phyloP scores from a whole-genome alignment of 2,797 vertebrate genomes.

The Neomorphus geoffroyi region DNA sequence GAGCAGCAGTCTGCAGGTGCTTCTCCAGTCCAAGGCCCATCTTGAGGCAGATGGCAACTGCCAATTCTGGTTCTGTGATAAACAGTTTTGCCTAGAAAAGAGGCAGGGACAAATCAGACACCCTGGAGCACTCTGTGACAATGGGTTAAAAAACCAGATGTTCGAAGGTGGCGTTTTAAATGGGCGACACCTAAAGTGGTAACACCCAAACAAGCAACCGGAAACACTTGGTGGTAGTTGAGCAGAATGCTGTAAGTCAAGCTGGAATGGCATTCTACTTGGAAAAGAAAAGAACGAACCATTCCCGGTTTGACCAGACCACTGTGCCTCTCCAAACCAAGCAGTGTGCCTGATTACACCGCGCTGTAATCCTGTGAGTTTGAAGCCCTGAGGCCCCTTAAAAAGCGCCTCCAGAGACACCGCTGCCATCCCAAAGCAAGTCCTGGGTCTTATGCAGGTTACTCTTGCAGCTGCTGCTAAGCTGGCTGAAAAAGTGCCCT shows the following conservation, averaged over 20 bases:
- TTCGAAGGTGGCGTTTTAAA: background rate
- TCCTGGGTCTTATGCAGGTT: background rate
- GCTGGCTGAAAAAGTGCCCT: background rate
- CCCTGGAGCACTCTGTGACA: background rate
- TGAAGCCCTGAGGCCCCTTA: background rate
- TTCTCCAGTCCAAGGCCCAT: background rate
- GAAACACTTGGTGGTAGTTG: background rate
- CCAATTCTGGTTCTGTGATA: background rate
- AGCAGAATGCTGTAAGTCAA: background rate
- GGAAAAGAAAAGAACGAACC: background rate
- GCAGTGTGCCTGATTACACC: background rate
- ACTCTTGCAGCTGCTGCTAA: background rate
- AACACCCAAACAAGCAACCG: background rate
- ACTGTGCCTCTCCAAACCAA: background rate
- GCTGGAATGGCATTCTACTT: background rate
- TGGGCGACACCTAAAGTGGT: background rate
- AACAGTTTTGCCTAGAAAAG: background rate
- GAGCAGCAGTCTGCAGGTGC: background rate
- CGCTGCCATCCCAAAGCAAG: rapidly evolving
- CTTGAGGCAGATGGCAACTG: background rate
- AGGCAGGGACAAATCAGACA: background rate
- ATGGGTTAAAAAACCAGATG: background rate
- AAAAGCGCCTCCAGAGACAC: background rate
- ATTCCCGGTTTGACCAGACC: background rate
- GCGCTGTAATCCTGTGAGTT: rapidly evolving